Conservation (phyloP, 2,797 vertebrate genomes). For the Nannoperca australis region DNA sequence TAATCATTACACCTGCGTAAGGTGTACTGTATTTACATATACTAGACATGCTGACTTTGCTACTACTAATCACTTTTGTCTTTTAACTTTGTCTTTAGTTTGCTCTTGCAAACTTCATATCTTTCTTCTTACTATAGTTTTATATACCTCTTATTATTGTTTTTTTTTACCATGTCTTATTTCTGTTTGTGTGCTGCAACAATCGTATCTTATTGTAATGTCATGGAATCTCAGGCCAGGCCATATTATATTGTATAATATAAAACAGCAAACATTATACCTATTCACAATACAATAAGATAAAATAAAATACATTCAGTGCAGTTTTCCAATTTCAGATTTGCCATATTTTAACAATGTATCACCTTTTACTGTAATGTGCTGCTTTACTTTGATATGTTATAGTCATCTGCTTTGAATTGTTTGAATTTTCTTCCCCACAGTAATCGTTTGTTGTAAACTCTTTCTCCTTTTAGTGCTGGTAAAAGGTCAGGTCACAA, state of each 20-base stretch:
- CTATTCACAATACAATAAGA: neutral
- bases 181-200: no score
- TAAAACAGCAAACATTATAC: neutral
- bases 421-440: neutral
- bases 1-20: no score
- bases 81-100: no score
- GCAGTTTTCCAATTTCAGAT: neutral
- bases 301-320: neutral
- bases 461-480: constrained; percentile 84
- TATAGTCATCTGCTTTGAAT: neutral
- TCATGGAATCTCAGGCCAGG: neutral
- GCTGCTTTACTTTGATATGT: neutral
- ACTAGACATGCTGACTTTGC: no score
- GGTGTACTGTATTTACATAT: no score
- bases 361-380: neutral
- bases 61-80: no score
- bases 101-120: no score
- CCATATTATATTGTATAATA: neutral
- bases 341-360: neutral
- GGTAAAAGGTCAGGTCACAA: constrained; percentile 98
- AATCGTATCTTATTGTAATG: neutral
- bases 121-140: no score
- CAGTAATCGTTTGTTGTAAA: neutral
- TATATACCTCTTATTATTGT: no score
- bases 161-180: no score